These are phyloP conservation scores for Phenganax subtilis DNA, from an alignment of 92 coral and sea anemone species.

Conservation along the genomic window DNA sequence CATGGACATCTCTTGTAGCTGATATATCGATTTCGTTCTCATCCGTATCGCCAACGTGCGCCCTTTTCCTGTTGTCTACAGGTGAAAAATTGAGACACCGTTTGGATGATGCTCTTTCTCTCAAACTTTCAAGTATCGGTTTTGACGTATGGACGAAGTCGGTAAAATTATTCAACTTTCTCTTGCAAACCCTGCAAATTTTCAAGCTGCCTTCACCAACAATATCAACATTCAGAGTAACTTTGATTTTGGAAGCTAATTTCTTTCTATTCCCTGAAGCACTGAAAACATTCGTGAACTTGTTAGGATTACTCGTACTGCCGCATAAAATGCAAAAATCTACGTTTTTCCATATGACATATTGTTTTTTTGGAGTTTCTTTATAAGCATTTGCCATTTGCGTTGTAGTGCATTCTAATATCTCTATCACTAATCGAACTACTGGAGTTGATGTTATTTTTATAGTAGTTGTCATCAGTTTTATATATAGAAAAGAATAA, in stretches of 20 bases:
- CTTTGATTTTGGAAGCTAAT: background rate
- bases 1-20: too few species aligned
- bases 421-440: background rate
- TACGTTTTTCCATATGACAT: background rate
- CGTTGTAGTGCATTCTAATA: background rate
- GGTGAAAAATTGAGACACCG: constrained; percentile 7
- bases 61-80: background rate
- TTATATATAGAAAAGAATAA: background rate
- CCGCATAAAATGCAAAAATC: background rate
- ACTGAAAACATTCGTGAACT: background rate
- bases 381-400: background rate
- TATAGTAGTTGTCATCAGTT: background rate
- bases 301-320: background rate
- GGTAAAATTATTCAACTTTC: background rate
- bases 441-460: background rate
- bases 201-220: background rate
- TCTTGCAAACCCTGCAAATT: background rate
- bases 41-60: background rate
- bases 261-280: background rate
- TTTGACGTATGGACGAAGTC: background rate
- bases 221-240: too few species aligned
- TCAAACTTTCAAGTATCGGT: constrained; percentile 1
- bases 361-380: constrained; percentile 4
- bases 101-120: background rate
- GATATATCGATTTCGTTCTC: background rate